Evolutionary conservation across 2,888 invertebrate genomes (phyloP), one percentile per base, ranked within the genome.

Genomic region (Euplexia lucipara): DNA sequence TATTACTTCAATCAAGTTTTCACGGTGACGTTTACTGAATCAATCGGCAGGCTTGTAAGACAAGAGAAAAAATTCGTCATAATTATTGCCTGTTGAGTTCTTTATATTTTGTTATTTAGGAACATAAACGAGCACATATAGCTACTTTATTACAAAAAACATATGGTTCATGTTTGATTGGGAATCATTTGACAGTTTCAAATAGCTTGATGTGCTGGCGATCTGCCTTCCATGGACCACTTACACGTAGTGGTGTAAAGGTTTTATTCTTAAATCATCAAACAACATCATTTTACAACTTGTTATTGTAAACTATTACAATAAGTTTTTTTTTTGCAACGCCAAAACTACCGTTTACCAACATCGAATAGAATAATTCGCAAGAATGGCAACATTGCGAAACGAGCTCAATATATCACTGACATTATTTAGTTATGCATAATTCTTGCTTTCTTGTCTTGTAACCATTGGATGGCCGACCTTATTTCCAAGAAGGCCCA

Each of bases 401-500:
- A 63, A 62, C 41, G 9, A 44, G 35, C 44, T 39, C 58, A 63
- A 67, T 75, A 63, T 68, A 62, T 70, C 68, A 71, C 66, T 32
- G 45, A 35, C 16, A 53, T 69, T 65, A 79, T 67, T 72, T 68
- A 70, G 58, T 48, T 77, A 68, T 61, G 71, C 58, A 71, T 80
- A 77, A 64, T 62, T 70, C 62, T 78, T 71, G 51, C 37, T 67
- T 81, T 69, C 70, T 72, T 70, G 66, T 59, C 54, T 66, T 56
- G 52, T 32, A 41, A 39, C 37, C 45, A 61, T 63, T 76, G 70
- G 66, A 62, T 32, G 22, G n/a, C n/a, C 51, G 51, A 59, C 81
- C 82, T 84, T 78, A 80, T 79, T 94, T 93, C 93, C 86, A 70
- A 90, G 93, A 94, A 94, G 92, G 90, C 80, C 53, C 70, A 53